Base-by-base conservation (phyloP, 2,797 vertebrate species). In the Phalloptychus januarius region DNA sequence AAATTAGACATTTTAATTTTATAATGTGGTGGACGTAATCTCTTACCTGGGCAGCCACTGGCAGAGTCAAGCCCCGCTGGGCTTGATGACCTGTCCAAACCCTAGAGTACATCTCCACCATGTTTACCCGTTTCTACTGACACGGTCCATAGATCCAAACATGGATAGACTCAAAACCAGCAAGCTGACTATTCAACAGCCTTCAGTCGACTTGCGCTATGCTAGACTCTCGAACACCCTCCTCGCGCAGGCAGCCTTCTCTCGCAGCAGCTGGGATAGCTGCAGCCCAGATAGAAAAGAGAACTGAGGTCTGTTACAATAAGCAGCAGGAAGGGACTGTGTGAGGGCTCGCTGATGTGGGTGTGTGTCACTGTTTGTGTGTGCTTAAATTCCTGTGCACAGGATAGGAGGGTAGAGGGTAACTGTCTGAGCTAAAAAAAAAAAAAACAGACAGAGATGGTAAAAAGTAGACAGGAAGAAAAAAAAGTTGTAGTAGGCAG, bases 271-370 rank as follows among this genome's bases (percentile, higher is more conserved):
- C 91, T 83, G 90, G 79, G 83, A 79, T 81, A 84, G 88, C 88
- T 85, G 87, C 77, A 90, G 83, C 81, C 38, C 87, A 84, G 85
- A 84, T 23, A 84, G 88, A 94, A 95, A 94, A 85, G 85, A 94
- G 94, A 95, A 95, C 92, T 93, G 83, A 82, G 79, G 85, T 86
- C 72, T 84, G 85, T 91, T 89, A 90, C 92, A 92, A 91, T 84
- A 25, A 89, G 83, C 87, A 80, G 90, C 86, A 91, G 92, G 92
- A 91, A 94, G 91, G 87, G 88, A 78, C 84, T 75, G 85, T 61
- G 82, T 40, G 81, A 75, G 77, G 76, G 72, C 54, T 40, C 76
- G 61, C 36, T 76, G 86, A 18, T 45, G 83, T 69, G 79, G 5
- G 79, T 58, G 42, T 28, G 76, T 48, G 76, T 80, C 28, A 71